Conservation (phyloP, 2,113 vertebrate species). For the Numenius arquata region DNA sequence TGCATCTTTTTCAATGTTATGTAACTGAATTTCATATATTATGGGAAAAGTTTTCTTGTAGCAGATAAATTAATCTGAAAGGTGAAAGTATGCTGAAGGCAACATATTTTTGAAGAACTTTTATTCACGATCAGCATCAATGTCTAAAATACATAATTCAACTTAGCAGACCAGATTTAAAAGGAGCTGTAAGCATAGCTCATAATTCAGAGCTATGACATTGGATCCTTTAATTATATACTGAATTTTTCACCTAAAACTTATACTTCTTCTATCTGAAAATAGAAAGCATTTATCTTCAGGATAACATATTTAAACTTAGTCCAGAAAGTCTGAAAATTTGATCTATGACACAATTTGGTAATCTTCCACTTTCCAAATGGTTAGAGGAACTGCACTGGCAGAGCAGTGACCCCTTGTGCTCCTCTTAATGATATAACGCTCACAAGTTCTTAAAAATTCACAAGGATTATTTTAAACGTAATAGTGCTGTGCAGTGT, state of each 20-base stretch:
- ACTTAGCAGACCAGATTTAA: slow-evolving; percentile 23
- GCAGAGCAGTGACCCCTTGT: not conserved
- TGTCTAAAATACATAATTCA: slow-evolving; percentile 6
- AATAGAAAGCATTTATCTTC: slow-evolving; percentile 35
- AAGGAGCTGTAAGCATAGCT: slow-evolving; percentile 15
- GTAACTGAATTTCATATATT: not conserved
- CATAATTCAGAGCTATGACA: slow-evolving; percentile 37
- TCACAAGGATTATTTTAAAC: not conserved
- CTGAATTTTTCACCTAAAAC: slow-evolving; percentile 24
- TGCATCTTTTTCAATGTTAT: not conserved
- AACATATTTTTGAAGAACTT: not conserved
- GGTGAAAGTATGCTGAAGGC: not conserved
- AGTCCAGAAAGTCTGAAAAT: not conserved
- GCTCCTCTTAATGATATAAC: not conserved
- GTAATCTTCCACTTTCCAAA: not conserved
- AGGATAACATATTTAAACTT: not conserved
- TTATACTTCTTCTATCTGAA: too few relatives aligned
- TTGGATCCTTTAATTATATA: slow-evolving; percentile 14
- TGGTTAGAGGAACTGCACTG: not conserved
- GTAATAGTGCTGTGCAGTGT: not conserved
- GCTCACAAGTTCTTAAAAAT: not conserved
- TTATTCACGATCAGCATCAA: not conserved
- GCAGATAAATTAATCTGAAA: slow-evolving; percentile 30
- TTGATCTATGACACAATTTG: not conserved
- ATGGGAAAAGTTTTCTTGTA: not conserved